Conservation (phyloP, 2,113 vertebrate genomes). For the Okapia johnstoni region DNA sequence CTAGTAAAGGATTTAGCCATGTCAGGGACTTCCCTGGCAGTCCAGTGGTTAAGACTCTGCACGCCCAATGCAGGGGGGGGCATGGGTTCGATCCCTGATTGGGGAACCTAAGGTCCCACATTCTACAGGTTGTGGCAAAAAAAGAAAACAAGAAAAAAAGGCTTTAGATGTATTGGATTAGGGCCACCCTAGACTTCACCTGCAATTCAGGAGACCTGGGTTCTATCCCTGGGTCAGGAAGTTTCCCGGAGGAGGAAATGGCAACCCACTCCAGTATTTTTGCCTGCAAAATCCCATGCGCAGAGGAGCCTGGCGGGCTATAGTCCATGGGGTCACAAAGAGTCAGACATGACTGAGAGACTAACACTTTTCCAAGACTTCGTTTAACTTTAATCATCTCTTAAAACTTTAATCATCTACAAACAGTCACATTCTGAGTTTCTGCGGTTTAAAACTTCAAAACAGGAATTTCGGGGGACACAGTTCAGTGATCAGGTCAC, state of each 20-base stretch:
- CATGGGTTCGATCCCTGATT: neutral
- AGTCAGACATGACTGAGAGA: neutral
- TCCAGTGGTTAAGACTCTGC: neutral
- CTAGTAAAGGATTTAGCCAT: neutral
- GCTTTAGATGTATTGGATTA: neutral
- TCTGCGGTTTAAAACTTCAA: neutral
- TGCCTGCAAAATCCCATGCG: neutral
- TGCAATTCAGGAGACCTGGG: neutral
- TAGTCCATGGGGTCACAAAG: neutral
- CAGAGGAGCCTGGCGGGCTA: neutral
- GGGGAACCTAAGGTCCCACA: neutral
- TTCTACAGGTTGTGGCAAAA: neutral
- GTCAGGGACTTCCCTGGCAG: neutral
- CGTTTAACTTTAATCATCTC: neutral
- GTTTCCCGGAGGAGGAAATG: neutral
- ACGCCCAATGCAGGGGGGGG: rapidly evolving
- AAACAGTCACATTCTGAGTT: neutral
- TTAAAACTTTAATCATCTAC: neutral
- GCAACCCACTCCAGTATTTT: neutral
- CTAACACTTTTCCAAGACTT: neutral
- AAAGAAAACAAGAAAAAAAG: neutral
- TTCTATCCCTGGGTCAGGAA: neutral
- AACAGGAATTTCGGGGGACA: neutral
- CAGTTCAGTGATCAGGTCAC: neutral
- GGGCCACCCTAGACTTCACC: neutral